A percentile compares a stretch with the other conserved stretches of the same genome.
Evolutionary conservation across 2,113 vertebrate species (phyloP).

Genomic region (Gobio gobio): DNA sequence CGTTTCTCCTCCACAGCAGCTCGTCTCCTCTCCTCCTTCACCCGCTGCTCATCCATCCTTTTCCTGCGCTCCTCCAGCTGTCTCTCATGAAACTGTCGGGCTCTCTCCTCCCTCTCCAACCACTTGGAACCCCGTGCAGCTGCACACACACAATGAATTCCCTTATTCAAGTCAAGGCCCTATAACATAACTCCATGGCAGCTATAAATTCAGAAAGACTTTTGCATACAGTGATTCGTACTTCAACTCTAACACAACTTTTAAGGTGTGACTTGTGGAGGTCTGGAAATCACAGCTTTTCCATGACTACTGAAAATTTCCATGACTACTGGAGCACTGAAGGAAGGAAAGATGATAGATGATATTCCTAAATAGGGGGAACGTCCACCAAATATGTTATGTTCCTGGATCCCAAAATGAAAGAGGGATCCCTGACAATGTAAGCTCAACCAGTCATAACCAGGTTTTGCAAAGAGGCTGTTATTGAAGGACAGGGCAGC

Average conservation of each 20-base stretch:
- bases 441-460: no score
- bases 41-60: constrained; percentile 88
- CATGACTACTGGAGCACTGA: no score
- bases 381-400: no score
- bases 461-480: neutral
- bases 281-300: no score
- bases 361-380: no score
- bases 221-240: neutral
- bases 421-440: no score
- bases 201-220: neutral
- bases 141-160: constrained; percentile 55
- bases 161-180: neutral
- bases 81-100: constrained; percentile 88
- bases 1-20: constrained; percentile 92
- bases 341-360: no score
- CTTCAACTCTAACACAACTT: neutral
- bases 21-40: constrained; percentile 86
- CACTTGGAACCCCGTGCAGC: constrained; percentile 86
- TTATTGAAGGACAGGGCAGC: neutral
- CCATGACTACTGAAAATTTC: no score
- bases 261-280: no score
- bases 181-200: neutral
- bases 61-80: constrained; percentile 88
- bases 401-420: no score
- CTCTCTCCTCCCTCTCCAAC: constrained; percentile 88